A percentile compares a stretch with the other conserved stretches of the same genome.
Evolutionary conservation across 2,888 invertebrate species (phyloP).

Genomic region (Chalcosyrphus nemorum): DNA sequence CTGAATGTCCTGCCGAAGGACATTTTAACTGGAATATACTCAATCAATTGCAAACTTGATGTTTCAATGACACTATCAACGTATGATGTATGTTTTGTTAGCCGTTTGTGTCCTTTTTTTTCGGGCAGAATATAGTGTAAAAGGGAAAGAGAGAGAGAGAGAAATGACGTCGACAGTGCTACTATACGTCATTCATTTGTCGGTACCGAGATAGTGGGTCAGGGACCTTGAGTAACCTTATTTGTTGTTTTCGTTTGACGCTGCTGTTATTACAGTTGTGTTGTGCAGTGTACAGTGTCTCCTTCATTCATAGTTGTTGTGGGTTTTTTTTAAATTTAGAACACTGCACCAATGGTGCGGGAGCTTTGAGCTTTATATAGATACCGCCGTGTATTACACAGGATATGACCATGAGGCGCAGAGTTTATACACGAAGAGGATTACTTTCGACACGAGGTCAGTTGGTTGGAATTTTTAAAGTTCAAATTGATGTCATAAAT

Average conservation of each 20-base stretch:
- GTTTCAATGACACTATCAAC: conserved; percentile 54
- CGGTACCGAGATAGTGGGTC: conserved; percentile 59
- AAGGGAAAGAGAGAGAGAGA: background rate
- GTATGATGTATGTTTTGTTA: conserved; percentile 23
- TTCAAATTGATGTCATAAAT: conserved; percentile 39
- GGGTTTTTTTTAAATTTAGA: conserved; percentile 58
- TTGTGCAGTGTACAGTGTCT: no score
- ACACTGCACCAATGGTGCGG: conserved; percentile 32
- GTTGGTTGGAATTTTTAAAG: conserved; percentile 36
- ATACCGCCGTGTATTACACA: conserved; percentile 20
- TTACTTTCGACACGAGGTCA: conserved; percentile 59
- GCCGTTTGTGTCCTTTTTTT: conserved; percentile 12
- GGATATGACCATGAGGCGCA: conserved; percentile 50
- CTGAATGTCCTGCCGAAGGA: conserved; percentile 17
- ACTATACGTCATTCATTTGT: conserved; percentile 56
- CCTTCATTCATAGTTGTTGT: no score
- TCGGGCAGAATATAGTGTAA: no score
- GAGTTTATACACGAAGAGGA: conserved; percentile 22
- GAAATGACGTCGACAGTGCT: conserved; percentile 44
- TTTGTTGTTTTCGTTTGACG: conserved; percentile 2
- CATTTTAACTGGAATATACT: conserved; percentile 4
- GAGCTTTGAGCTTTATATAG: conserved; percentile 60
- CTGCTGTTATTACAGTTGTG: conserved; percentile 11
- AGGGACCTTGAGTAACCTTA: conserved; percentile 70
- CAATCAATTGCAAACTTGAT: conserved; percentile 52